Evolutionary conservation across 2,888 invertebrate species (phyloP), one percentile per base, ranked within the genome.

Genomic region (Hedychridium roseum): DNA sequence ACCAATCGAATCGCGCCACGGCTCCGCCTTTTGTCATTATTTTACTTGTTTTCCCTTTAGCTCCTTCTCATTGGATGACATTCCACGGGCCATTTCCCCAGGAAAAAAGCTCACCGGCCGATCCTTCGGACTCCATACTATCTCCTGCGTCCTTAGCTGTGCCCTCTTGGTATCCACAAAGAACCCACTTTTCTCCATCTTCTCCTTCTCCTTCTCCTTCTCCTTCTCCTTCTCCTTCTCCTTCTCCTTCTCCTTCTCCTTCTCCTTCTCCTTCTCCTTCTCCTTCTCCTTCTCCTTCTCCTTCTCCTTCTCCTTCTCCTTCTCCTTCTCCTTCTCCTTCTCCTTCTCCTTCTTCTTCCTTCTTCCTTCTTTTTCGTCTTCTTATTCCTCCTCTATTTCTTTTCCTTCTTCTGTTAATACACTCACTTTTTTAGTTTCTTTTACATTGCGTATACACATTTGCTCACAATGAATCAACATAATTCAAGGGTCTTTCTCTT

Each of bases 1-100:
- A 76, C 78, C 78, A 78, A 78, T 78, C 78, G 71, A 78, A 76
- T 77, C 71, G 70, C 78, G 68, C 73, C 74, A 68, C 67, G 71
- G 76, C 78, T 78, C 78, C 78, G 78, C 78, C 78, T 78, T 78
- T 78, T 78, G 78, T 78, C 78, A 78, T 78, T 76, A 78, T 78
- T 78, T 78, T 78, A 78, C 77, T 78, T 78, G 77, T 77, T 78
- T 78, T 78, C 71, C 74, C 74, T 76, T 71, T 76, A 73, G 77
- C 76, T 74, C 72, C 74, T 73, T 75, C 76, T 73, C 74, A 78
- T 78, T 78, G 78, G 77, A 78, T 78, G 76, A 76, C 78, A 78
- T 77, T 74, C 66, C 60, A 66, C 54, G 58, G 57, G 65, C 68
- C 70, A 65, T 62, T 65, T 62, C 60, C 64, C 58, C 53, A 51